Evolutionary conservation across 2,888 invertebrate species (phyloP).

Genomic region (Macropis europaea): DNA sequence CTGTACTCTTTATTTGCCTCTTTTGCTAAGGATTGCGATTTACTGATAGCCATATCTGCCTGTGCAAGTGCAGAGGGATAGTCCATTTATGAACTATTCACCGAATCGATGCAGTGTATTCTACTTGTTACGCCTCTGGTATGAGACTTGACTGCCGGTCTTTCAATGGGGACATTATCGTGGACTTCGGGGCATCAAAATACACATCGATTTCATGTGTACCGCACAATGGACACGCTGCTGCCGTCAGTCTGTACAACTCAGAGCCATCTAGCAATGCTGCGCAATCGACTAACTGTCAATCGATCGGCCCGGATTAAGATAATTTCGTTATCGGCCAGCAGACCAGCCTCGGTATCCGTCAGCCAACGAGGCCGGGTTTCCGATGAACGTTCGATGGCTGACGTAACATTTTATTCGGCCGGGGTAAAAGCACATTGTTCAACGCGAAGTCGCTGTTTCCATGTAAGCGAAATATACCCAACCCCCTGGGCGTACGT

Average conservation of each 20-base stretch:
- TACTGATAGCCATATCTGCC: no score
- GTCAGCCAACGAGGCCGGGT: conserved; percentile 62
- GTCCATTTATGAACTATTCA: conserved; percentile 28
- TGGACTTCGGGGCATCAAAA: conserved; percentile 52
- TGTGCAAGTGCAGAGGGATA: conserved; percentile 10
- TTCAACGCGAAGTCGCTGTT: conserved; percentile 37
- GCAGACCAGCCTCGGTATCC: conserved; percentile 62
- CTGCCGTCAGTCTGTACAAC: conserved; percentile 50
- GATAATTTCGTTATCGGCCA: conserved; percentile 72
- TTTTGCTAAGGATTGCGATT: no score
- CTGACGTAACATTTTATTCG: conserved; percentile 67
- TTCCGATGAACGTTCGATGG: conserved; percentile 63
- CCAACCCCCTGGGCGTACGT: conserved; percentile 14
- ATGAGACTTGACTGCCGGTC: conserved; percentile 32
- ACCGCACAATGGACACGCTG: conserved; percentile 57
- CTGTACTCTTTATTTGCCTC: no score
- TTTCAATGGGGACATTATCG: conserved; percentile 60
- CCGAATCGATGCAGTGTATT: conserved; percentile 16
- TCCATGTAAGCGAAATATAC: conserved; percentile 46
- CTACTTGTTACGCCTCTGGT: conserved; percentile 41
- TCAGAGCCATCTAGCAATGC: conserved; percentile 58
- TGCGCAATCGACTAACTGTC: conserved; percentile 70
- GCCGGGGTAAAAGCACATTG: conserved; percentile 47
- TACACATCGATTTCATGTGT: conserved; percentile 56
- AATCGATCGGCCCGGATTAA: conserved; percentile 72